Evolutionary conservation across 2,797 vertebrate species (phyloP), one percentile per base, ranked within the genome.

Genomic region (Acanthiza pusilla): DNA sequence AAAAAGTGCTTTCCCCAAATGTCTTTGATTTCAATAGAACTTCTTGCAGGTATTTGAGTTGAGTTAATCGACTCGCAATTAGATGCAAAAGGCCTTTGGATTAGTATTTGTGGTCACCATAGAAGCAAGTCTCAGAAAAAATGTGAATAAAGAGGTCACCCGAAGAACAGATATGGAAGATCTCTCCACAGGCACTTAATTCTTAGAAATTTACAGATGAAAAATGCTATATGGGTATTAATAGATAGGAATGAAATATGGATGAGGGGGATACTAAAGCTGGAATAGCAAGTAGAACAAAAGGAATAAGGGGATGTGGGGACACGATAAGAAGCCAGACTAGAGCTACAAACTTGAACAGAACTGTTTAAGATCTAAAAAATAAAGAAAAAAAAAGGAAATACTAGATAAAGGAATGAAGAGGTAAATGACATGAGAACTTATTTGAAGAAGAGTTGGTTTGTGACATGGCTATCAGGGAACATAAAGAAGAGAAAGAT

Each of bases 141-240:
- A 81, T 40, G 30, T 77, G 89, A 85, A 92, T 89, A 88, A 92
- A 92, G 95, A 91, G 50, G 85, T 90, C 62, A 85, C 70, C 34
- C 36, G 16, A 77, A 93, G 78, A 94, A 77, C 84, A 58, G 72
- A 40, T 88, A 85, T 25, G 26, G 89, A 92, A 93, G 78, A 68
- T 82, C 91, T 91, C 93, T 96, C 65, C 58, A 85, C 81, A 91
- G 87, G 61, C 87, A 74, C 57, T 89, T 84, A 81, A 78, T 95
- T 91, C 91, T 95, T 94, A 94, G 90, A 95, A 95, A 96, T 95
- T 91, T 95, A 88, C 65, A 91, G 96, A 95, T 94, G 94, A 97
- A 95, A 96, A 92, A 95, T 96, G 86, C 74, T 91, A 63, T 84
- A 70, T 50, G 74, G 71, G 55, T 96, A 96, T 94, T 96, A 96